Evolutionary conservation across 2,797 vertebrate species (phyloP), one percentile per base, ranked within the genome.

Genomic region (Chelon auratus): DNA sequence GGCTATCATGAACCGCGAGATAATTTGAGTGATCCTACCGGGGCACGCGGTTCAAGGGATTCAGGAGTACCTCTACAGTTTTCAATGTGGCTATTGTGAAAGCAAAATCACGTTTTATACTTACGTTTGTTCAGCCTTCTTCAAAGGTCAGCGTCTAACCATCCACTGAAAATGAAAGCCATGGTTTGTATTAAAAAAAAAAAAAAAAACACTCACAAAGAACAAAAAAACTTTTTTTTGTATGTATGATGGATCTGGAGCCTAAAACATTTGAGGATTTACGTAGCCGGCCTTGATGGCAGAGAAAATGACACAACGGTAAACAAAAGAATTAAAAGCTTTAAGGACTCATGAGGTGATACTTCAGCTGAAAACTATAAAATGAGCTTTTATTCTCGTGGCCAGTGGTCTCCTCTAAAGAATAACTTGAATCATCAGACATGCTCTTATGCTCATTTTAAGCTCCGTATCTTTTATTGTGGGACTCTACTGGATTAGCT

Each of bases 11-110:
- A 37, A 61, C 15, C 11, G 55, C 70, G 43, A 75, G 59, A 55
- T 5, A 18, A 62, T 62, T 42, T 42, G n/a, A 69, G 36, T 63
- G 3, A 58, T 60, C 75, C 42, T 53, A 14, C 22, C 8, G 10
- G 52, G 42, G 64, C 48, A 14, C 18, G 13, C 6, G 42, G 45
- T 67, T 77, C 61, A 75, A 69, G 71, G 67, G 45, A 63, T 22
- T 56, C 52, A 30, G 47, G 43, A 68, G 48, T 12, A 50, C 24
- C 17, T 62, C 15, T 37, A 24, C 20, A 24, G 8, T 45, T 53
- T 36, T 65, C 55, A 55, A 0, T 51, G 9, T 62, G 22, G 22
- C 24, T 54, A 14, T 22, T 59, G 3, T 60, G 14, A 52, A 55
- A 80, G 54, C 14, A 62, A 68, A 68, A 62, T 62, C 8, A n/a